Evolutionary conservation across 2,113 vertebrate genomes (phyloP).

Genomic region (Capreolus pygargus): DNA sequence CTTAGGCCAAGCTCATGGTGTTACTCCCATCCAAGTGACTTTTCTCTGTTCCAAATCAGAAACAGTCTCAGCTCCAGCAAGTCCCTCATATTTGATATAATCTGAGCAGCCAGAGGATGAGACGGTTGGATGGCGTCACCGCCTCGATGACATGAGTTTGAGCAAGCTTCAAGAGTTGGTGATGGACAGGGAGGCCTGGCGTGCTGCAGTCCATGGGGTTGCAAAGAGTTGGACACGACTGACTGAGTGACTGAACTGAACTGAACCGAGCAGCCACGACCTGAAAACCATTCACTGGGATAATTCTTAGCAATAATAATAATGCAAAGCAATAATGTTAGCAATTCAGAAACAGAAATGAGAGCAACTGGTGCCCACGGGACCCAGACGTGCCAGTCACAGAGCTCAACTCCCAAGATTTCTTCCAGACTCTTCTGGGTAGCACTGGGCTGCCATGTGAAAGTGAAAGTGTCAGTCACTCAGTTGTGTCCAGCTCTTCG

Average conservation of each 20-base stretch:
- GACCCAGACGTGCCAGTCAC: not conserved
- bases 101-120: not conserved
- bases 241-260: not conserved
- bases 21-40: not conserved
- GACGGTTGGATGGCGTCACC: not conserved
- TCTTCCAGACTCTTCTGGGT: not conserved
- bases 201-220: not conserved
- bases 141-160: not conserved
- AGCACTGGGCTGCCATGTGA: too few relatives aligned
- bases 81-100: not conserved
- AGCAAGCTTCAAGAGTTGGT: not conserved
- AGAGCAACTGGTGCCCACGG: accelerated
- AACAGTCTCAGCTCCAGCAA: not conserved
- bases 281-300: not conserved
- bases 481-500: not conserved
- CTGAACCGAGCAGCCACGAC: not conserved
- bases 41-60: not conserved
- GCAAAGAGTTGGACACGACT: not conserved
- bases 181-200: not conserved
- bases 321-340: not conserved
- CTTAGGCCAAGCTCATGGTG: not conserved
- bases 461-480: not conserved
- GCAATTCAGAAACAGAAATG: not conserved
- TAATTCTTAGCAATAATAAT: not conserved
- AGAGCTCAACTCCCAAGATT: not conserved